Base-by-base conservation (phyloP, 64 coral and sea anemone species). In the Stylophora pistillata region DNA sequence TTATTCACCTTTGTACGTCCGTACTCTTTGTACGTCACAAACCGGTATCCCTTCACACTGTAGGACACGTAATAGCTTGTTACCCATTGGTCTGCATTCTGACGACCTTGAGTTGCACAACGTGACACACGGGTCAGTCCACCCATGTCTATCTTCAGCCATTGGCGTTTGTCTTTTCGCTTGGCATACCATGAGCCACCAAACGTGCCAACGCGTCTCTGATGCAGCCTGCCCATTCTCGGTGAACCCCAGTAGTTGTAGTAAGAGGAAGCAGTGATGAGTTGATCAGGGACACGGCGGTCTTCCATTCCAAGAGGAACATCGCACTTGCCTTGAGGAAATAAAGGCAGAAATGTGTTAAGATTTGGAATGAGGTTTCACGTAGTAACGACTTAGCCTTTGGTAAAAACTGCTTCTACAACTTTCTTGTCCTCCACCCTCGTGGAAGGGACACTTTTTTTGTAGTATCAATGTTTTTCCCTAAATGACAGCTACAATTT, bases 91-190 rank as follows among this genome's bases (percentile, higher is more conserved):
- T 91, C 66, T 20, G 87, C 56, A 15, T 92, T 93, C 55, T 97
- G 95, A 29, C 90, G 86, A 30, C 95, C 95, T 60, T 97, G 91
- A 55, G 95, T 97, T 26, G 91, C 81, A 27, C 93, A 74, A 60
- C 82, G 53, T 54, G 72, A 90, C 54, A 93, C 86, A 10, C 81
- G 62, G 31, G 90, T 76, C 16, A 93, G 37, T 7, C 91, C 95
- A 57, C 85, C 95, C 74, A 97, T 83, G 65, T 97, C 95, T 33
- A 97, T 72, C 77, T 97, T 83, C 14, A 93, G 88, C 53, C 85
- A 97, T 64, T 97, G 95, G 37, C 75, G 89, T 33, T 78, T 81
- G 56, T 97, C 91, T 29, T 47, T 81, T 69, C 74, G 81, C 30
- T 93, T 93, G 15, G 82, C 91, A 53, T 62, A 88, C 95, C 95